These are phyloP conservation scores for Bungarus multicinctus DNA, from an alignment of 2,113 vertebrate species.

Conservation along the genomic window DNA sequence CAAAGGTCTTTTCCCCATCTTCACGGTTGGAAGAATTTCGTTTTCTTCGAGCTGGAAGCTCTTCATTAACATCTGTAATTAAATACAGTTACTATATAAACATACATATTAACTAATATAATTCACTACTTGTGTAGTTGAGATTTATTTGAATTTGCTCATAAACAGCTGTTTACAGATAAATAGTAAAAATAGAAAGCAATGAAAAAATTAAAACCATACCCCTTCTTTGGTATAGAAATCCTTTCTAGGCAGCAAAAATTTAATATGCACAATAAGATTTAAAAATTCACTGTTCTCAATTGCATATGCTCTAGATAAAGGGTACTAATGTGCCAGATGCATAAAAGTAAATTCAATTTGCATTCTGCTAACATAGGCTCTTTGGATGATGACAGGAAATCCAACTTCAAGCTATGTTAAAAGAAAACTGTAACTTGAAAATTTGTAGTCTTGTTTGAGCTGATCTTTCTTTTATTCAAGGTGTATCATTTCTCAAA, in stretches of 20 bases:
- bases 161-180: background rate
- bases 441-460: background rate
- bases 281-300: background rate
- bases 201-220: background rate
- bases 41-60: constrained; percentile 87
- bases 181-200: background rate
- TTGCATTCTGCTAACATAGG: background rate
- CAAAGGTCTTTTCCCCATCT: constrained; percentile 88
- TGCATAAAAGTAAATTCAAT: background rate
- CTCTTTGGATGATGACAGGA: background rate
- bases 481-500: background rate
- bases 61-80: constrained; percentile 87
- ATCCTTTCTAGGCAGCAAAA: background rate
- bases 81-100: constrained; percentile 18
- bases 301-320: background rate
- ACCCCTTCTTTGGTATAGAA: background rate
- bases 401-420: background rate
- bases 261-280: background rate
- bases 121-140: background rate
- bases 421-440: background rate
- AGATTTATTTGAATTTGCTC: background rate
- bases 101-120: background rate
- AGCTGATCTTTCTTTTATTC: background rate
- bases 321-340: background rate
- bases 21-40: constrained; percentile 86